These are phyloP conservation scores for Speoplatyrhinus poulsoni DNA, from an alignment of 2,113 vertebrate species.

Conservation along the genomic window DNA sequence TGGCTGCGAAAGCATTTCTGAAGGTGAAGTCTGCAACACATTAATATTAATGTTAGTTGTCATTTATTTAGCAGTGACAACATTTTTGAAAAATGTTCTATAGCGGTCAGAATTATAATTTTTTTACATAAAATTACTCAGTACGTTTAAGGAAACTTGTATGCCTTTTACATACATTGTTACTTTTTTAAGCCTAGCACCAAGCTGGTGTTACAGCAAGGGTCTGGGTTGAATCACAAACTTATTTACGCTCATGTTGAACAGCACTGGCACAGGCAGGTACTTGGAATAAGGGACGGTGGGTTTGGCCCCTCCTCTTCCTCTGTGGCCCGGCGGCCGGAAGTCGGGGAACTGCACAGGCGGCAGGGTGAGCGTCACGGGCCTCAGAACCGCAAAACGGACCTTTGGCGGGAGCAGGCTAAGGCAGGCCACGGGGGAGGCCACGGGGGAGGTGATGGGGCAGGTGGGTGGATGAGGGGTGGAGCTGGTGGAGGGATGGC, in stretches of 20 bases:
- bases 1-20: background rate
- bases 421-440: background rate
- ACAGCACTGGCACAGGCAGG: background rate
- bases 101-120: background rate
- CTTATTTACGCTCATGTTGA: conserved; percentile 35
- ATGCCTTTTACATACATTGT: conserved; percentile 20
- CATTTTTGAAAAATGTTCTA: background rate
- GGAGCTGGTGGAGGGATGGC: background rate
- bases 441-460: background rate
- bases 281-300: conserved; percentile 28
- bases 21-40: background rate
- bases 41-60: background rate
- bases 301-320: background rate
- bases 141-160: too few relatives aligned
- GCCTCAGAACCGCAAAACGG: conserved; percentile 64
- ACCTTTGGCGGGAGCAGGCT: conserved; percentile 39
- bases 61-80: background rate
- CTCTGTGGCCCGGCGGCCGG: conserved; percentile 4
- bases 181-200: background rate
- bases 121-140: background rate
- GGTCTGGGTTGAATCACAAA: conserved; percentile 48
- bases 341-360: conserved; percentile 56
- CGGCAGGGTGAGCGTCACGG: conserved; percentile 72
- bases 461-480: background rate
- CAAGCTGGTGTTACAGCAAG: conserved; percentile 51